phyloP scores from a whole-genome alignment of 2,888 invertebrate species.

The Steinernema hermaphroditum region DNA sequence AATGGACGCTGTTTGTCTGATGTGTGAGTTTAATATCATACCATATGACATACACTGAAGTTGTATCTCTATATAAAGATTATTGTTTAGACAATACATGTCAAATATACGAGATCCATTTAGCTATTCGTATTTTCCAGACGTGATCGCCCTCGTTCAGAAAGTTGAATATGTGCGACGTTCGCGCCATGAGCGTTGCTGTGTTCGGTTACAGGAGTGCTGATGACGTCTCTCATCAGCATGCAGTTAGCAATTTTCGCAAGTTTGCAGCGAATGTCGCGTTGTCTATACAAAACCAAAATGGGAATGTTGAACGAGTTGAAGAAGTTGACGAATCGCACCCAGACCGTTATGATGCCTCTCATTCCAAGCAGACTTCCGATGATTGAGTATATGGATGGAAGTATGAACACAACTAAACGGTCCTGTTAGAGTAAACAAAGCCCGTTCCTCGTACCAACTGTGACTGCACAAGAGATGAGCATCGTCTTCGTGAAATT shows the following conservation, averaged over 20 bases:
- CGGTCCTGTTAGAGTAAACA: too few relatives aligned
- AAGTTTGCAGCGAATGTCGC: not conserved
- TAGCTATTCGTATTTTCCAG: too few relatives aligned
- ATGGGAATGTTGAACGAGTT: constrained; percentile 10
- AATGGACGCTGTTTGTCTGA: too few relatives aligned
- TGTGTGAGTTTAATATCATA: too few relatives aligned
- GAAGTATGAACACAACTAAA: not conserved
- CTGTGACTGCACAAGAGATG: not conserved
- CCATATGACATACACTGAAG: too few relatives aligned
- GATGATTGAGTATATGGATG: not conserved
- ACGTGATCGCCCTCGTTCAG: too few relatives aligned
- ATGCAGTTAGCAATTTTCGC: not conserved
- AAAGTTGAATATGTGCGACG: too few relatives aligned
- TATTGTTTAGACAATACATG: too few relatives aligned
- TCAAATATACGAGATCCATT: too few relatives aligned
- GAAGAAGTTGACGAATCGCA: constrained; percentile 24
- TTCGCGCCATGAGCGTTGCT: too few relatives aligned
- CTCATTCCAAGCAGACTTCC: not conserved
- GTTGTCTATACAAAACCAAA: not conserved
- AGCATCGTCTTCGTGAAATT: constrained; percentile 23
- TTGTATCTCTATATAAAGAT: too few relatives aligned
- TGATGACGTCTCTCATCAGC: not conserved
- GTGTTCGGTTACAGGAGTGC: too few relatives aligned
- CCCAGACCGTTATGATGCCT: not conserved
- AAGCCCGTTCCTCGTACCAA: not conserved